A percentile compares a stretch with the other conserved stretches of the same genome.
Conservation (phyloP, 53 echinoderm and acorn worm genomes). For the Patiria pectinifera region DNA sequence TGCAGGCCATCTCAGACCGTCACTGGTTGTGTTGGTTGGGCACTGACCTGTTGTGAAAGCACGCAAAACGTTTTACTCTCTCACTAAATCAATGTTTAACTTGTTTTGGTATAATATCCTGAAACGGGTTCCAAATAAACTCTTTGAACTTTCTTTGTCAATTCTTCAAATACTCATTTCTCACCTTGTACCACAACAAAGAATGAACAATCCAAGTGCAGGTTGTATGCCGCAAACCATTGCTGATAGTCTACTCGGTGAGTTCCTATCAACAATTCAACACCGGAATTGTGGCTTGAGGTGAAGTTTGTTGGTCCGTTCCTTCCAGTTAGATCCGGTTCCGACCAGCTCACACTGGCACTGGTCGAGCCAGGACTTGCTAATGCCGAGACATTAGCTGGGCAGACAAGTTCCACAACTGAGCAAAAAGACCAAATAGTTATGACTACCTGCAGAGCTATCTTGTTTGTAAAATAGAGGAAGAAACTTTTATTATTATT, state of each 20-base stretch:
- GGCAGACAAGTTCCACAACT: slow-evolving; percentile 16
- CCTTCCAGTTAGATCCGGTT: slow-evolving; percentile 32
- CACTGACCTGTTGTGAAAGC: slow-evolving; percentile 18
- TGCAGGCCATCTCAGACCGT: slow-evolving; percentile 44
- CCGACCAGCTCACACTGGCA: slow-evolving; percentile 1
- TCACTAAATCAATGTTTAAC: not conserved
- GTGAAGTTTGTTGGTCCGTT: not conserved
- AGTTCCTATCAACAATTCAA: not conserved
- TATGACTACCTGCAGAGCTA: not conserved
- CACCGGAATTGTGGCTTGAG: not conserved
- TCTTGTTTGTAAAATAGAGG: not conserved
- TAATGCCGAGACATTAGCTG: not conserved
- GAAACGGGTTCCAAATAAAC: too few species aligned
- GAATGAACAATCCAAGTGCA: not conserved
- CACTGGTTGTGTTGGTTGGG: slow-evolving; percentile 1
- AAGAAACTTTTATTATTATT: too few species aligned
- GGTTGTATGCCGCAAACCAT: not conserved
- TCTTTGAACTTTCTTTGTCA: not conserved
- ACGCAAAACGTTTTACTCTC: not conserved
- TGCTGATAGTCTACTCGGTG: slow-evolving; percentile 20
- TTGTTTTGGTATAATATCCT: too few species aligned
- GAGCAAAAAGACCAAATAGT: not conserved
- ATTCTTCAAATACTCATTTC: not conserved
- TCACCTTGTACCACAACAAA: not conserved
- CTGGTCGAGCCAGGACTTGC: not conserved